Conservation (phyloP, 2,888 invertebrate species). For the Drosophila macrospina region DNA sequence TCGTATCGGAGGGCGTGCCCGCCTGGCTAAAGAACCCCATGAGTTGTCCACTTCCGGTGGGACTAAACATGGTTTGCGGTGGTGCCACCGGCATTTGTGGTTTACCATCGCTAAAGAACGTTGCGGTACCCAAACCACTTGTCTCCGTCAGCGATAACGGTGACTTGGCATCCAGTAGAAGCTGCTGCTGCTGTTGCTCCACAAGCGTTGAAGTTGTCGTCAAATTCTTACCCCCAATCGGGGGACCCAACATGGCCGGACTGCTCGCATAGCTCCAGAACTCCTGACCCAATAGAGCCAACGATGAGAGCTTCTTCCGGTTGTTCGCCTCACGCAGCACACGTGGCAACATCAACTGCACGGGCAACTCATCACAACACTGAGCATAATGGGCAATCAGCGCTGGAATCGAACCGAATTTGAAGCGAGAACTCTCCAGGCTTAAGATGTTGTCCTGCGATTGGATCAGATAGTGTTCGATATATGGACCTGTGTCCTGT, state of each 20-base stretch:
- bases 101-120: constrained; percentile 81
- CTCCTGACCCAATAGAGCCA: constrained; percentile 95
- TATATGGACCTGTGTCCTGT: constrained; percentile 94
- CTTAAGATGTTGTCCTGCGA: constrained; percentile 92
- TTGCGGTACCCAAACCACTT: constrained; percentile 85
- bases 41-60: constrained; percentile 78
- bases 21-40: constrained; percentile 83
- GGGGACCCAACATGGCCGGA: constrained; percentile 66
- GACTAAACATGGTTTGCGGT: constrained; percentile 74
- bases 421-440: constrained; percentile 96
- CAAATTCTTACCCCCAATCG: constrained; percentile 20
- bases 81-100: constrained; percentile 36
- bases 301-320: constrained; percentile 94
- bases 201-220: constrained; percentile 10
- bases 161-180: constrained; percentile 83
- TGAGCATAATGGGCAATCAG: constrained; percentile 97
- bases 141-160: constrained; percentile 85
- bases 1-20: constrained; percentile 88
- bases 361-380: constrained; percentile 97
- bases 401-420: constrained; percentile 96
- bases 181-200: constrained; percentile 28
- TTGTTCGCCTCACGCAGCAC: constrained; percentile 95
- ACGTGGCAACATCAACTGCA: constrained; percentile 93
- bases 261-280: constrained; percentile 91
- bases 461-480: constrained; percentile 98